Conservation (phyloP, 2,113 vertebrate genomes). For the Turdus rufiventris region DNA sequence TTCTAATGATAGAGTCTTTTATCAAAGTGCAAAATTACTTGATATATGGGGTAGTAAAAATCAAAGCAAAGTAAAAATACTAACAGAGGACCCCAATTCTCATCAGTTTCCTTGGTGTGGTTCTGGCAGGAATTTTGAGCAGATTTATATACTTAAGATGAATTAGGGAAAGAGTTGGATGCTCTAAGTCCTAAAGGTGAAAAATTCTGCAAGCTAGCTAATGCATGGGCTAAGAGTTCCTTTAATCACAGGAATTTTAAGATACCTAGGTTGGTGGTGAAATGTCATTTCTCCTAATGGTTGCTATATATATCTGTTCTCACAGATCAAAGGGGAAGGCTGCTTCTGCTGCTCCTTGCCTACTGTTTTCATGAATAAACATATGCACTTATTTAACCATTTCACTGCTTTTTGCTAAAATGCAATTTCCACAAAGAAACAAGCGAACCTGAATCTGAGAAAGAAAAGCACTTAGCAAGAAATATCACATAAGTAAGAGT, state of each 20-base stretch:
- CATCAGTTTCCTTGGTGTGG: background rate
- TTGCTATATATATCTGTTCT: conserved; percentile 1
- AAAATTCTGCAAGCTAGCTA: background rate
- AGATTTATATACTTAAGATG: background rate
- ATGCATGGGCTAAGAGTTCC: background rate
- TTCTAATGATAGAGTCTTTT: background rate
- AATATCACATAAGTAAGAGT: background rate
- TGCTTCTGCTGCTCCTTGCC: conserved; percentile 19
- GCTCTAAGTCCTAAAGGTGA: background rate
- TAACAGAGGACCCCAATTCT: background rate
- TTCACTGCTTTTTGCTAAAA: background rate
- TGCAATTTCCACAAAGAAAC: background rate
- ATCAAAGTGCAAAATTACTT: background rate
- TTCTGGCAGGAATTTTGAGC: background rate
- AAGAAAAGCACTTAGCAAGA: background rate
- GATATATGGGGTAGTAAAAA: background rate
- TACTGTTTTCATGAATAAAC: conserved; percentile 22
- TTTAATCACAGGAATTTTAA: conserved; percentile 11
- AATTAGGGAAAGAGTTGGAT: background rate
- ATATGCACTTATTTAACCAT: background rate
- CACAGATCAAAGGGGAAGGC: conserved; percentile 19
- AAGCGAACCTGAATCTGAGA: background rate
- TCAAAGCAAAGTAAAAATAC: background rate
- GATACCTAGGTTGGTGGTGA: conserved; percentile 7
- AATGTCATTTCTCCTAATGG: background rate